Evolutionary conservation across 2,888 invertebrate genomes (phyloP), one percentile per base, ranked within the genome.

Genomic region (Agonopterix heracliana): DNA sequence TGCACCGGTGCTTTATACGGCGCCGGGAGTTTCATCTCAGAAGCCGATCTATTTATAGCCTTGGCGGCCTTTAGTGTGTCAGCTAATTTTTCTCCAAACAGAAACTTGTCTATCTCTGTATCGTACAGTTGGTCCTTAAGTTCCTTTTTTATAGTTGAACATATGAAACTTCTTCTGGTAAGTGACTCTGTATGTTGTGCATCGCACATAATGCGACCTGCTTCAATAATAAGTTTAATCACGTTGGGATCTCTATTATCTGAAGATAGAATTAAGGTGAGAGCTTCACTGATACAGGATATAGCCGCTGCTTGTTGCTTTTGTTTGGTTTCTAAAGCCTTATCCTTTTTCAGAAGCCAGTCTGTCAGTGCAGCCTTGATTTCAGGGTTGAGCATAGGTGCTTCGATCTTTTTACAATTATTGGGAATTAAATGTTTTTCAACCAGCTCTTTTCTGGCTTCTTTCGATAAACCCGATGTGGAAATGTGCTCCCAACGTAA

Each of bases 61-160:
- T 50, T 53, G 9, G 53, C 48, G 2, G 50, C 11, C 45, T 53
- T 50, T 9, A 53, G 34, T 5, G 45, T n/a, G n/a, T n/a, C n/a
- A n/a, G n/a, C n/a, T n/a, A n/a, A n/a, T n/a, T n/a, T n/a, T n/a
- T n/a, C n/a, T n/a, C n/a, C n/a, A n/a, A n/a, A n/a, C n/a, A n/a
- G n/a, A n/a, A n/a, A n/a, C n/a, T n/a, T n/a, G n/a, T n/a, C n/a
- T n/a, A n/a, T n/a, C 41, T 52, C 46, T 8, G 48, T 48, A 1
- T 42, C 40, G 1, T 34, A 8, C 1, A 53, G 44, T 8, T 48
- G 50, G 10, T 50, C 48, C 4, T 46, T 53, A 5, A 53, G 12
- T 7, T 53, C 53, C 13, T 46, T 48, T 42, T 53, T 53, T 4
- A 53, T 12, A 1, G 44, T 11, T 1, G 5, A 36, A 1, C 40